Evolutionary conservation across 2,888 invertebrate species (phyloP), one percentile per base, ranked within the genome.

Genomic region (Ophonus ardosiacus): DNA sequence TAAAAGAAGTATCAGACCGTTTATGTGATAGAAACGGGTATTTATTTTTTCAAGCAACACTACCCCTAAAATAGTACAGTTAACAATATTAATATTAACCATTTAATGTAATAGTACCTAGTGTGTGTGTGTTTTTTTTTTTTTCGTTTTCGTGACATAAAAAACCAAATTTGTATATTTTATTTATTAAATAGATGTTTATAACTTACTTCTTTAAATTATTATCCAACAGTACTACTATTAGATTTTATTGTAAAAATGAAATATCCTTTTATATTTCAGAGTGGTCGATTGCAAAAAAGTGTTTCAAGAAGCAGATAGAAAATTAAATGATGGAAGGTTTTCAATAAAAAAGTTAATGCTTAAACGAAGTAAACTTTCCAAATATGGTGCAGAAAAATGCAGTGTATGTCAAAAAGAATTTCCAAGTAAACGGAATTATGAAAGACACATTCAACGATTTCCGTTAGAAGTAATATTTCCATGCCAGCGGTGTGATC

Each of bases 401-500:
- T 80, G 80, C 10, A 80, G 8, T 6, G 61, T 80, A 7, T 80
- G 80, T 61, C 40, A 61, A n/a, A 80, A 80, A 38, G 61, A 38
- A 38, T 80, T 61, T 61, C 13, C 59, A 40, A 59, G n/a, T 8
- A 15, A 13, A 40, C 59, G 61, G 3, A 40, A 74, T 18, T 74
- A 74, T 18, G 71, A 74, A 17, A 40, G 71, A 10, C 71, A 74
- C 40, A 74, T 74, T 17, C 43, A 74, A 43, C 40, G 71, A 7
- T 74, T 74, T 43, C 71, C 71, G 13, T 24, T 18, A 43, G 71
- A 74, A 10, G 21, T 74, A 5, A 57, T 78, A 18, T 7, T 78
- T 24, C 18, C 80, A 0, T 93, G 93, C 86, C 89, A 91, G 0
- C 89, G 92, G 0, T 93, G 93, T 85, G 93, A 93, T 0, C 92